Base-by-base conservation (phyloP, 1,140 invertebrate species). In the Ephestia elutella region DNA sequence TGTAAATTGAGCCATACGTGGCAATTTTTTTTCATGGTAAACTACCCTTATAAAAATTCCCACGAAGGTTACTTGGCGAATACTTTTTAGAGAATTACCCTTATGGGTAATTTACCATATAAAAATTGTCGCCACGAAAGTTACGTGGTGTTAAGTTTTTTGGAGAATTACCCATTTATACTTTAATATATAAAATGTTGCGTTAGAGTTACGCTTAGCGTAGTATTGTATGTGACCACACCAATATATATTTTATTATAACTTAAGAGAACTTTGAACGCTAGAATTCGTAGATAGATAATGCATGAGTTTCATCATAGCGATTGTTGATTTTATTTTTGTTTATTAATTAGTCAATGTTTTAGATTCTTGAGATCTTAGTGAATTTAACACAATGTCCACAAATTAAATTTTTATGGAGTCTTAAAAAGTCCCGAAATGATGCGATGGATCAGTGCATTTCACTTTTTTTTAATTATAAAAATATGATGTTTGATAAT, bases 201-300 rank as follows among this genome's bases (percentile, higher is more conserved):
- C 32, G 32, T 5, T 35, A 35, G 13, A 5, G 9, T 35, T 35
- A 1, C 32, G 13, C 13, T 5, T 44, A 7, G n/a, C 10, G 38
- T 44, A 17, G 38, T 44, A 7, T 4, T 13, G 5, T 44, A n/a
- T 15, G 4, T 17, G 38, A 17, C 38, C 38, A 44, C 59, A 48
- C 44, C 11, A 17, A 25, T 53, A 51, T 18, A 55, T 55, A 51
- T 58, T 32, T 32, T 50, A 20, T 49, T 50, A 20, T 28, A 19
- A 53, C 57, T 49, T 59, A 38, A 17, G 56, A 58, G 30, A 71
- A 70, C 64, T 70, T 66, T 49, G 68, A 74, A 70, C 71, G 78
- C 78, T 80, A 83, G 75, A 78, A 62, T 63, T 69, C 60, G 66
- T 80, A 78, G 76, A 62, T 79, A 80, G 73, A 68, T 30, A 76